Conservation (phyloP, 2,888 invertebrate species). For the Dryobotodes eremita region DNA sequence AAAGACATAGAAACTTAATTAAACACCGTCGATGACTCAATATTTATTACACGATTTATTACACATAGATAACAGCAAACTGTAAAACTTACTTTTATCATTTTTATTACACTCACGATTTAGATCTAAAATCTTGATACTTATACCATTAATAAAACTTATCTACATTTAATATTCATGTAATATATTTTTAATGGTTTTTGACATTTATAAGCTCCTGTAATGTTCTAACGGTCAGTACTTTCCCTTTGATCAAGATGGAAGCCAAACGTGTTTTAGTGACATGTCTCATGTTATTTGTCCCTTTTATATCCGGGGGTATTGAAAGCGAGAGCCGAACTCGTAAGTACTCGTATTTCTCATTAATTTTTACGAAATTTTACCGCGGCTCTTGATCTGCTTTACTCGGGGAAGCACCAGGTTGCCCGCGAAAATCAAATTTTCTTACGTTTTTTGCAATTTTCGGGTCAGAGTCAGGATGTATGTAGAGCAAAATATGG, state of each 20-base stretch:
- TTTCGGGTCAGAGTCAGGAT: no score
- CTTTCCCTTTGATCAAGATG: conserved; percentile 24
- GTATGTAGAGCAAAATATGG: no score
- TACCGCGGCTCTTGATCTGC: not conserved
- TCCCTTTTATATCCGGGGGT: not conserved
- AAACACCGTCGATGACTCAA: not conserved
- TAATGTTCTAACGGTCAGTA: not conserved
- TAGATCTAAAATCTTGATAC: not conserved
- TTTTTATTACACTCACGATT: conserved; percentile 26
- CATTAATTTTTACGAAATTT: not conserved
- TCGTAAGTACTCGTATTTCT: not conserved
- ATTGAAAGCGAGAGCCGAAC: rapidly evolving
- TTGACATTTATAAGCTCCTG: conserved; percentile 25
- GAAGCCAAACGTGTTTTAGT: not conserved
- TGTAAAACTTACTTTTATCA: not conserved
- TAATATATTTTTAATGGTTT: conserved; percentile 15
- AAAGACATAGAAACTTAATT: not conserved
- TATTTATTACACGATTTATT: not conserved
- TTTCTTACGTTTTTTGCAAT: no score
- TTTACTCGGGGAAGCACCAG: not conserved
- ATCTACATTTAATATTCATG: conserved; percentile 29
- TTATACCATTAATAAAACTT: conserved; percentile 1
- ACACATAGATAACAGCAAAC: not conserved
- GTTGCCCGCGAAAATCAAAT: no score
- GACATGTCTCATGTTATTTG: not conserved